Conservation (phyloP, 2,888 invertebrate species). For the Drosophila koepferae region DNA sequence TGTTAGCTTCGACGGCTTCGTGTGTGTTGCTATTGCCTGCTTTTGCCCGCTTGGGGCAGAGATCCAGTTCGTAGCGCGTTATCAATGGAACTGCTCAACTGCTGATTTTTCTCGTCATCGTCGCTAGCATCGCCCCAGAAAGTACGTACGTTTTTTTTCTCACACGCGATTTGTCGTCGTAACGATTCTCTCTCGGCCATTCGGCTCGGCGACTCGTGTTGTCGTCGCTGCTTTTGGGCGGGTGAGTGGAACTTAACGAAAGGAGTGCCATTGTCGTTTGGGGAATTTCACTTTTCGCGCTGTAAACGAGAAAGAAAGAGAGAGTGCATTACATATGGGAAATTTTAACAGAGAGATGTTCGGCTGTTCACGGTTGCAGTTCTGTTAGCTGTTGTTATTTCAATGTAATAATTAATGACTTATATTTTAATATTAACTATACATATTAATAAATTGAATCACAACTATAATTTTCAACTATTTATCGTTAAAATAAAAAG, state of each 20-base stretch:
- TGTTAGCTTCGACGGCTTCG: conserved; percentile 43
- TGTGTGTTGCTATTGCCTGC: conserved; percentile 23
- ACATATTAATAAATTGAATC: too few species aligned
- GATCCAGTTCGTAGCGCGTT: conserved; percentile 82
- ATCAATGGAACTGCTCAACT: conserved; percentile 83
- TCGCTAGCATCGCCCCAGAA: conserved; percentile 77
- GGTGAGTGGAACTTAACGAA: conserved; percentile 60
- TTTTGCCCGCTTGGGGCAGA: conserved; percentile 57
- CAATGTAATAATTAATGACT: neutral
- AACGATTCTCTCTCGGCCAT: conserved; percentile 36
- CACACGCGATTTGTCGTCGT: conserved; percentile 30
- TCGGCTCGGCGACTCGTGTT: conserved; percentile 35
- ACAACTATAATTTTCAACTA: too few species aligned
- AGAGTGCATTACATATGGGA: neutral
- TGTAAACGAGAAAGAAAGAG: neutral
- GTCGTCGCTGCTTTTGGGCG: conserved; percentile 33
- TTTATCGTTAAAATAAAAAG: too few species aligned
- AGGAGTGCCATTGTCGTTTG: conserved; percentile 6
- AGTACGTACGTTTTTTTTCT: conserved; percentile 30
- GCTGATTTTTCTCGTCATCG: conserved; percentile 80
- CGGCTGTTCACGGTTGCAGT: neutral
- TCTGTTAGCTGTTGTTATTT: neutral
- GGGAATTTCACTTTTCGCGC: neutral
- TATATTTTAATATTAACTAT: too few species aligned
- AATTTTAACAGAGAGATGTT: conserved; percentile 8